These are phyloP conservation scores for Himalopsyche tibetana DNA, from an alignment of 2,888 invertebrate species.

Conservation along the genomic window DNA sequence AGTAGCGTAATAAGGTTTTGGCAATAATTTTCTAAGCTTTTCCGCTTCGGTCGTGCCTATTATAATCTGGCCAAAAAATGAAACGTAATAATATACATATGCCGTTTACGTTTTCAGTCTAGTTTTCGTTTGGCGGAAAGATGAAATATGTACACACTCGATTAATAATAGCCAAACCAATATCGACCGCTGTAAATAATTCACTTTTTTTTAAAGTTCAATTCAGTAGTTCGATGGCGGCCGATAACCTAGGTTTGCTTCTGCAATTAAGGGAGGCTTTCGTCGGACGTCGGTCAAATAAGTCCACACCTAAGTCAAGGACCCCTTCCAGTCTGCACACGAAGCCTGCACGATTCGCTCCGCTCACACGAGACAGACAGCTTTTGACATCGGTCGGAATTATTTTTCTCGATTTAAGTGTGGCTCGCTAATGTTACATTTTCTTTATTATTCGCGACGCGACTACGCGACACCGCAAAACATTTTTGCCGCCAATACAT, in stretches of 20 bases:
- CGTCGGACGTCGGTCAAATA: slow-evolving; percentile 25
- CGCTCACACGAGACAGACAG: slow-evolving; percentile 27
- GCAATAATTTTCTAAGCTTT: too few species aligned
- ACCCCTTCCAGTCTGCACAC: slow-evolving; percentile 38
- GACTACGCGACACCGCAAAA: background rate
- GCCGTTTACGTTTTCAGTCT: too few species aligned
- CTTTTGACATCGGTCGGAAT: slow-evolving; percentile 2
- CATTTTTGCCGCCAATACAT: background rate
- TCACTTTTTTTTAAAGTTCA: too few species aligned
- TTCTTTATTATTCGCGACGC: slow-evolving; percentile 6
- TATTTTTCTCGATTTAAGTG: slow-evolving; percentile 13
- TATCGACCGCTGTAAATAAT: too few species aligned
- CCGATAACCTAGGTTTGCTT: background rate
- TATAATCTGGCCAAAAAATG: too few species aligned
- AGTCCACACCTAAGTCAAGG: slow-evolving; percentile 31
- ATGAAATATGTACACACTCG: too few species aligned
- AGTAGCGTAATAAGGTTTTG: background rate
- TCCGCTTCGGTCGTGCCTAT: too few species aligned
- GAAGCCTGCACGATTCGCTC: slow-evolving; percentile 34
- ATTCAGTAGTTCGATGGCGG: background rate
- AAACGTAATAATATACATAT: too few species aligned
- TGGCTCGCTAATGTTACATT: background rate
- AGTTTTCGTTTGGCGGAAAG: too few species aligned
- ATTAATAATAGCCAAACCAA: too few species aligned
- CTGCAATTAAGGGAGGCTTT: slow-evolving; percentile 12